Conservation (phyloP, 2,113 vertebrate species). For the Apodemus speciosus region DNA sequence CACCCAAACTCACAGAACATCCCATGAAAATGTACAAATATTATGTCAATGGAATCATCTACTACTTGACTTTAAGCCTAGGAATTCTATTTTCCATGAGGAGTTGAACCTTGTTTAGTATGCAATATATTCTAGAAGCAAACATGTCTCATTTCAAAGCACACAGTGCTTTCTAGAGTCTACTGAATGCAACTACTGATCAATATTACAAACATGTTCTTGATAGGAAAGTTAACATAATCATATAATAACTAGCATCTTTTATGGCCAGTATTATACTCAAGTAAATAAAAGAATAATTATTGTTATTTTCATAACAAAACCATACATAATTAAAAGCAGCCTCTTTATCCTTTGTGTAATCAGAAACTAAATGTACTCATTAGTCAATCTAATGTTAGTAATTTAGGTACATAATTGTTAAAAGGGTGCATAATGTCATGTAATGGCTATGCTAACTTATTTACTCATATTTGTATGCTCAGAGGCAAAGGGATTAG, state of each 20-base stretch:
- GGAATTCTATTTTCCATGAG: background rate
- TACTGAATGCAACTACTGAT: background rate
- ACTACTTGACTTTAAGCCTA: conserved; percentile 7
- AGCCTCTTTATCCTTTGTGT: conserved; percentile 28
- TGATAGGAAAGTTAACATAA: background rate
- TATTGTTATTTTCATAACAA: conserved; percentile 16
- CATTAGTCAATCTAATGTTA: conserved; percentile 38
- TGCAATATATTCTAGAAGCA: background rate
- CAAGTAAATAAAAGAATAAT: conserved; percentile 50
- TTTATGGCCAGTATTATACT: conserved; percentile 9
- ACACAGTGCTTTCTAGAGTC: background rate
- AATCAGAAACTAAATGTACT: conserved; percentile 20
- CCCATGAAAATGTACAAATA: background rate
- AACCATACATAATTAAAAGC: conserved; percentile 52
- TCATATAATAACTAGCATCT: conserved; percentile 4
- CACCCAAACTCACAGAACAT: background rate
- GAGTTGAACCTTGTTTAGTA: conserved; percentile 1
- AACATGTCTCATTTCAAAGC: conserved; percentile 13
- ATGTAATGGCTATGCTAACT: background rate
- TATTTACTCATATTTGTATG: background rate
- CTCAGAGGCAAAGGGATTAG: conserved; percentile 18
- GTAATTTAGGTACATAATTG: background rate
- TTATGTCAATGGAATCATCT: background rate
- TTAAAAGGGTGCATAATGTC: conserved; percentile 29
- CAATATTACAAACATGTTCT: background rate